phyloP scores from a whole-genome alignment of 2,888 invertebrate genomes.

The Lasioglossum villosulum region DNA sequence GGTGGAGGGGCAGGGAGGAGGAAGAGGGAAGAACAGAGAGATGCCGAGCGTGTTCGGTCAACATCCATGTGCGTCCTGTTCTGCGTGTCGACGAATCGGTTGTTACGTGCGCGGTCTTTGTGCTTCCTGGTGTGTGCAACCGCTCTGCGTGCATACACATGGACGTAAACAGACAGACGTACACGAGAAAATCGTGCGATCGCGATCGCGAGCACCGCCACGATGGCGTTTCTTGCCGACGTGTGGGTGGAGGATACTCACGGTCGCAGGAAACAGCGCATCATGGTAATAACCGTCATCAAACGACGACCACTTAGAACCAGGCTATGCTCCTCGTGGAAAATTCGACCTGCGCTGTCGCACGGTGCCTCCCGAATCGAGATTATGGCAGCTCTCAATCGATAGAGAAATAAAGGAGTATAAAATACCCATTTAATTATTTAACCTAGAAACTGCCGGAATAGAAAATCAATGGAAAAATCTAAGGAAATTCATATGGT shows the following conservation, averaged over 20 bases:
- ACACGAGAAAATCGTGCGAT: slow-evolving; percentile 5
- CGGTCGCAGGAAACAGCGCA: slow-evolving; percentile 84
- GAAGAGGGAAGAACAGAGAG: slow-evolving; percentile 24
- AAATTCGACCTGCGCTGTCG: slow-evolving; percentile 65
- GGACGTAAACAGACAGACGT: background rate
- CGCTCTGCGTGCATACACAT: background rate
- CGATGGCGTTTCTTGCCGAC: slow-evolving; percentile 35
- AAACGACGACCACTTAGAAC: slow-evolving; percentile 83
- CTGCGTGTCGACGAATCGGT: slow-evolving; percentile 55
- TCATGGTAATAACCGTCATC: slow-evolving; percentile 84
- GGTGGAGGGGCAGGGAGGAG: slow-evolving; percentile 17
- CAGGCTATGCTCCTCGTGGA: slow-evolving; percentile 74
- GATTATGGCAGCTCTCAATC: background rate
- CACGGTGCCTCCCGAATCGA: background rate
- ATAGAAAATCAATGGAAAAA: no score
- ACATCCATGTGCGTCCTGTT: slow-evolving; percentile 19
- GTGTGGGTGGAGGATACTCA: slow-evolving; percentile 78
- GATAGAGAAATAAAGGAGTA: background rate
- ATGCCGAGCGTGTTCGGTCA: slow-evolving; percentile 24
- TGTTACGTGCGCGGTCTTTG: slow-evolving; percentile 60
- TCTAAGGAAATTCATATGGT: no score
- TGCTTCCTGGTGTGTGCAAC: slow-evolving; percentile 27
- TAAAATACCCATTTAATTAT: no score
- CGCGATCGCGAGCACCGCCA: slow-evolving; percentile 11
- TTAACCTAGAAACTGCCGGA: background rate